A percentile compares a stretch with the other conserved stretches of the same genome.
phyloP scores from a whole-genome alignment of 2,797 vertebrate species.

The Ptychadena robeensis region DNA sequence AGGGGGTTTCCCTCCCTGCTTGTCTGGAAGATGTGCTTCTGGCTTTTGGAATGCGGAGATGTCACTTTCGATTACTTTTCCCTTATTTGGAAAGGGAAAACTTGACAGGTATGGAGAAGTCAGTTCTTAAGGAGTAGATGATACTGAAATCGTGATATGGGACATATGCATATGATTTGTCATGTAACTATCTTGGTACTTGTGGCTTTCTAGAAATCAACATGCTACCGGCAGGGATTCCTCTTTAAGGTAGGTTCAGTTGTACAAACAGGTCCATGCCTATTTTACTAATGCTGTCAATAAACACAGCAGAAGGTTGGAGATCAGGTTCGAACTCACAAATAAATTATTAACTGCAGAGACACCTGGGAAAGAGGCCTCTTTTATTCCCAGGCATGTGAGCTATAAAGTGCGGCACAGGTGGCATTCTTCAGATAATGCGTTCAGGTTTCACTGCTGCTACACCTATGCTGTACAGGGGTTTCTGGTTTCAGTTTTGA shows the following conservation, averaged over 20 bases:
- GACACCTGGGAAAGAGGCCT: conserved; percentile 54
- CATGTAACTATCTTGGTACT: too few relatives aligned
- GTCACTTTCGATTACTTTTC: too few relatives aligned
- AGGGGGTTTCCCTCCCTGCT: too few relatives aligned
- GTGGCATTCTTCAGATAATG: conserved; percentile 43
- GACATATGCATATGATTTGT: too few relatives aligned
- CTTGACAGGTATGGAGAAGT: too few relatives aligned
- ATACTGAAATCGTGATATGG: too few relatives aligned
- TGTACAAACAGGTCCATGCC: not conserved
- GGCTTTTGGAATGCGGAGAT: too few relatives aligned
- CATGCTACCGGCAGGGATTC: not conserved
- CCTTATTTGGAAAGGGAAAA: too few relatives aligned
- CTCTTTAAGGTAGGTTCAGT: not conserved
- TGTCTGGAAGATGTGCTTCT: too few relatives aligned
- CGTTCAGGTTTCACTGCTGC: conserved; percentile 53
- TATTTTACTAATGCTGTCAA: conserved; percentile 43
- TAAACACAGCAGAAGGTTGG: conserved; percentile 49
- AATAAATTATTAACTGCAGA: conserved; percentile 50
- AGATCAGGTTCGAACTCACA: conserved; percentile 37
- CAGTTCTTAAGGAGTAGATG: too few relatives aligned
- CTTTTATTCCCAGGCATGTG: conserved; percentile 30
- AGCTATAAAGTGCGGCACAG: conserved; percentile 35
- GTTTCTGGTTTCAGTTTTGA: conserved; percentile 48
- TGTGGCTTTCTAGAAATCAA: not conserved
- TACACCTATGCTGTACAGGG: conserved; percentile 33